Base-by-base conservation (phyloP, 2,888 invertebrate genomes). In the Nomada ruficornis region DNA sequence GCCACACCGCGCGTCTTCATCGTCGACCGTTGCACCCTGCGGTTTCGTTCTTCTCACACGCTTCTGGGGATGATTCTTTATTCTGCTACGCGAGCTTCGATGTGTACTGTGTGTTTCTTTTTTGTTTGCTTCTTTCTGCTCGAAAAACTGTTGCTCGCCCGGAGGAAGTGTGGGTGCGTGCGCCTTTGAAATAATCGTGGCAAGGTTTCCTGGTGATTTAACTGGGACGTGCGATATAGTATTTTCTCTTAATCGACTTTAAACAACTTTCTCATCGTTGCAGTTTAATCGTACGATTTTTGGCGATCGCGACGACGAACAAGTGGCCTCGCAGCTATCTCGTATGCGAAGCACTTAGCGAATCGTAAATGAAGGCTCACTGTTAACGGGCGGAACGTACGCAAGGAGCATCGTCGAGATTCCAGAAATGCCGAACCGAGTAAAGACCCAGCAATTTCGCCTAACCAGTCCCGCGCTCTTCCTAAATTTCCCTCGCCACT, bases 1-100 rank as follows among this genome's bases (percentile, higher is more conserved):
- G 59, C 47, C 54, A 26, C 52, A 13, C 26, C 20, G 9, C 76
- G 64, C 63, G 79, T 81, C 79, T 79, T 81, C 79, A 65, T 73
- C 62, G 23, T 42, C 18, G 44, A 63, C 52, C 67, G 44, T 80
- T 80, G 52, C 54, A 44, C n/a, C 62, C 68, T 2, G 44, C 52
- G n/a, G 57, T 59, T 57, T 52, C n/a, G 13, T n/a, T 29, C 36
- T 20, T 36, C 54, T 13, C 20, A 15, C 13, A 65, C 65, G 18
- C 67, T 52, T 50, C 52, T 36, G 15, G 15, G 29, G 36, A 20
- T 67, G 52, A 29, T 70, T 70, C 59, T 70, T 60, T 60, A 50
- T 47, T 11, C 18, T 7, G 1, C 1, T 18, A 7, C 23, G 2
- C 2, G 11, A 9, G 26, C 23, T 4, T 36, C 10, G n/a, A 50